These are phyloP conservation scores for Trypoxylus dichotomus DNA, from an alignment of 1,140 invertebrate species.

Conservation along the genomic window DNA sequence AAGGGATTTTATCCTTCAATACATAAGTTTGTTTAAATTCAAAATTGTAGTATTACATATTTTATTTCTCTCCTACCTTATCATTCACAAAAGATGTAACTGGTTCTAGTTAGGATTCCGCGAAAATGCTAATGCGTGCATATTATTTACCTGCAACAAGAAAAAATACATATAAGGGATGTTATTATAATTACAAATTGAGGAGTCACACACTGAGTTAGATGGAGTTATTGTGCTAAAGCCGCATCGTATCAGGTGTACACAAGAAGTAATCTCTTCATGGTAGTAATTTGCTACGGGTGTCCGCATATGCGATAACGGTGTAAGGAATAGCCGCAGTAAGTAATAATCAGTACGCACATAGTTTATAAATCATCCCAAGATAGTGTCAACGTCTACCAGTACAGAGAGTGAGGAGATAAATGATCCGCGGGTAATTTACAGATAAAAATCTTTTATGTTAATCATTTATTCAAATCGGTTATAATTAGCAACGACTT, in stretches of 20 bases:
- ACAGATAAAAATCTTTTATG: neutral
- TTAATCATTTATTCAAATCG: neutral
- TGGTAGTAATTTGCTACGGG: neutral
- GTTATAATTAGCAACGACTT: neutral
- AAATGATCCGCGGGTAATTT: neutral
- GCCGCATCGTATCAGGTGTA: neutral
- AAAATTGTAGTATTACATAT: too few relatives aligned
- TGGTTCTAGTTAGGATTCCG: neutral
- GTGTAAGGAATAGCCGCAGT: neutral
- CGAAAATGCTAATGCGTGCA: neutral
- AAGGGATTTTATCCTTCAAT: too few relatives aligned
- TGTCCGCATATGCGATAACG: neutral
- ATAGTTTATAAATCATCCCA: neutral
- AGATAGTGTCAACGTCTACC: neutral
- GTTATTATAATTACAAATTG: neutral
- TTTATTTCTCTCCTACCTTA: too few relatives aligned
- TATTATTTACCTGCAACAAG: neutral
- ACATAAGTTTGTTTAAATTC: too few relatives aligned
- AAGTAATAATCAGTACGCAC: neutral
- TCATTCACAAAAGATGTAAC: neutral
- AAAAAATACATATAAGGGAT: neutral
- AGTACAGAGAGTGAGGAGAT: neutral
- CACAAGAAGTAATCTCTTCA: neutral
- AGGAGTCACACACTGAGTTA: neutral
- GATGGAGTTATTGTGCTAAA: neutral